Percentiles rank a stretch among this genome's conserved stretches.
Conservation (phyloP, 2,888 invertebrate genomes). For the Cephus runcator region DNA sequence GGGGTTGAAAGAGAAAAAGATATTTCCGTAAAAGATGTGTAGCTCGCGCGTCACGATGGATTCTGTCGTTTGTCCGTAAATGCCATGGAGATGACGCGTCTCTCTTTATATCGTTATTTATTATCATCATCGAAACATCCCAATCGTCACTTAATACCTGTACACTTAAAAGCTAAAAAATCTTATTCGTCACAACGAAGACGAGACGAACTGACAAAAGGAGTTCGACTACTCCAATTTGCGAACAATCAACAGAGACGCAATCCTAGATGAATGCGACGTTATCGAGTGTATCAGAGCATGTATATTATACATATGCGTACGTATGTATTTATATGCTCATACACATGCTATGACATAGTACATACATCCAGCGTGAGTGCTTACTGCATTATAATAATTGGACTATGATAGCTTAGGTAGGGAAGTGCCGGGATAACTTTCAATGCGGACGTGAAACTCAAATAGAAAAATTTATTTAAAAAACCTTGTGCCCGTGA, state of each 20-base stretch:
- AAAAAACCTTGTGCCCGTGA: conserved; percentile 43
- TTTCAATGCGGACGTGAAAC: not conserved
- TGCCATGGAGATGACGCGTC: not conserved
- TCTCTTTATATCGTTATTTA: not conserved
- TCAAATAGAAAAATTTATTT: conserved; percentile 47
- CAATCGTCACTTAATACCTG: conserved; percentile 43
- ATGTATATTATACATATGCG: not conserved
- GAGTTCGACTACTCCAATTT: not conserved
- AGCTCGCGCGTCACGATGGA: not conserved
- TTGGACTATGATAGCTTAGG: conserved; percentile 47
- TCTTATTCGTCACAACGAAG: conserved; percentile 26
- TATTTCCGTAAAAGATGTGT: not conserved
- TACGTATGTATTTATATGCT: not conserved
- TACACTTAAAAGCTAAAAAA: conserved; percentile 56
- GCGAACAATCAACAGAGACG: not conserved
- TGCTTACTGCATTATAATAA: conserved; percentile 46
- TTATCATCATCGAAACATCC: conserved; percentile 17
- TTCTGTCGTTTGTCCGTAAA: not conserved
- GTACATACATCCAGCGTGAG: conserved; percentile 47
- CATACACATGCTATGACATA: not conserved
- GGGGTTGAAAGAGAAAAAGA: not conserved
- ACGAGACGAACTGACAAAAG: conserved; percentile 23
- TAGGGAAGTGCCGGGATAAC: conserved; percentile 47
- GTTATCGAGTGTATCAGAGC: not conserved
- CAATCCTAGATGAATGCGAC: not conserved